Base-by-base conservation (phyloP, 1,140 invertebrate species). In the Drosophila carrolli region DNA sequence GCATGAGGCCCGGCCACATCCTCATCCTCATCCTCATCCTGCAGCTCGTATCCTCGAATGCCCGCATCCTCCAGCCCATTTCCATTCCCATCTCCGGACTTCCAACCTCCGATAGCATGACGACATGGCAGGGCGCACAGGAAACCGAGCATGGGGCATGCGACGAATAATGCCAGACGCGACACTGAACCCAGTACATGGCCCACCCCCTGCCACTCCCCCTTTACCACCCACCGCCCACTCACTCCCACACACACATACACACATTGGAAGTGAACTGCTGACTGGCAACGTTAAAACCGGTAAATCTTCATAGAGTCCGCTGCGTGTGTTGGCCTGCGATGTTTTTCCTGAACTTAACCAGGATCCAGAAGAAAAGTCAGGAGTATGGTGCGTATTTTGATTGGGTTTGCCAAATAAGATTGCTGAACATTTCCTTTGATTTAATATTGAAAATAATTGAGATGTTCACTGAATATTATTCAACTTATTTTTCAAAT, bases 251-350 rank as follows among this genome's bases (percentile, higher is more conserved):
- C 29, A 32, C 27, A 43, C 55, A 51, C 43, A 44, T 19, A 61
- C 55, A 16, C 16, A 27, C 54, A 53, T 57, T 58, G 56, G 47
- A 60, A 65, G 51, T 58, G 71, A 88, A 88, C 83, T 86, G 83
- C 83, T 89, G 85, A 84, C 84, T 90, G 80, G 80, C 85, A 90
- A 84, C 70, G 85, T 84, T 89, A 84, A 89, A 89, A 89, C 80
- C 84, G 81, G 85, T 89, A 89, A 89, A 89, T 89, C 84, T 90
- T 89, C 85, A 81, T 89, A 75, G 84, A 89, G 84, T 53, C 76
- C 74, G 70, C 81, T 89, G 76, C 84, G 83, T 83, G 81, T 81
- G 57, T 79, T 80, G 78, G 61, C 77, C 82, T 71, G 46, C 48
- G 5, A 61, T 50, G 58, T 57, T 75, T 68, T 56, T 13, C n/a